Evolutionary conservation across 2,888 invertebrate genomes (phyloP), one percentile per base, ranked within the genome.

Genomic region (Drosophila nigritarsus): DNA sequence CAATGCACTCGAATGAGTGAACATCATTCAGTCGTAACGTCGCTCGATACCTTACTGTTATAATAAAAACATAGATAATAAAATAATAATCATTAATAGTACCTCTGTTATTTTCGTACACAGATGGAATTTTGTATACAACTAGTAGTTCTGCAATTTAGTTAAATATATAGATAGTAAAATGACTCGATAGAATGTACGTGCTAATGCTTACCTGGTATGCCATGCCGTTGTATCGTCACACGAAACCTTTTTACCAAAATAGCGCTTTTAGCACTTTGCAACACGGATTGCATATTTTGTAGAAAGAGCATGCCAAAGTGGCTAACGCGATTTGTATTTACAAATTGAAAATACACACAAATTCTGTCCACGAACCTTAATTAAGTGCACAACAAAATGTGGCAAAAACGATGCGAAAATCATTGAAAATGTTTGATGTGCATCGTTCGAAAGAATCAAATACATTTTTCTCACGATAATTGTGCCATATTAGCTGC

Each of bases 251-350:
- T 11, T 27, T 20, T 32, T 53, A 63, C 58, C 18, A 63, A 63
- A 71, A 49, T 58, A 63, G 24, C 45, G 36, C 40, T 62, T 65
- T 70, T 27, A 27, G 40, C 42, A 48, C 58, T 72, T 77, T 61
- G 34, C 36, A 64, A 54, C 64, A 77, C 60, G n/a, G 15, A 59
- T 59, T 49, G 72, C 45, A 50, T 56, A 62, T 55, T 53, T 67
- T 40, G 56, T 51, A 74, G 74, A 53, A 67, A 40, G 60, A 68
- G 53, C 78, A 59, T 78, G 77, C 77, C 70, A 78, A 45, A 78
- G 80, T 78, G 75, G 78, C 75, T 75, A 27, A 49, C 18, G 40
- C 55, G 56, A 67, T 49, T 70, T 55, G 53, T 64, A 66, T 75
- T 70, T 66, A 65, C 55, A 75, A 71, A 45, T 51, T 34, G 9